Evolutionary conservation across 2,888 invertebrate species (phyloP), one percentile per base, ranked within the genome.

Genomic region (Clepsis dumicolana): DNA sequence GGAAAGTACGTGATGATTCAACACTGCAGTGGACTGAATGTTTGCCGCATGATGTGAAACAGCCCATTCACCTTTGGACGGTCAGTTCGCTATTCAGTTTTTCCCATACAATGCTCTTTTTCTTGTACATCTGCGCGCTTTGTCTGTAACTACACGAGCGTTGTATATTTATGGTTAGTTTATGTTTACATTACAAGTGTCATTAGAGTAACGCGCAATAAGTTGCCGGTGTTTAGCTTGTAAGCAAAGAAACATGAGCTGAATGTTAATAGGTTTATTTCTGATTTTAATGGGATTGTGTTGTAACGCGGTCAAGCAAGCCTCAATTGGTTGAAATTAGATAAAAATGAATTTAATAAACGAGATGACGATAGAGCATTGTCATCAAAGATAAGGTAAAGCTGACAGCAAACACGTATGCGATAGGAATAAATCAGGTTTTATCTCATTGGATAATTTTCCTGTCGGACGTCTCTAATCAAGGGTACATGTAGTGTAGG

Each of bases 381-480:
- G 10, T 12, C 10, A 12, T 21, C 25, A 35, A 52, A 57, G 59
- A 65, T 59, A 59, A 59, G 1, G 48, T 25, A 27, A 21, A 59
- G 48, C 48, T 35, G 56, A 57, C 25, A 16, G 24, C 18, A 59
- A 38, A 50, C 53, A 66, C 65, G 65, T 61, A 60, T 54, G 54
- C 32, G 32, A 61, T 56, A 64, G 32, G 8, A 12, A 38, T 29
- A 61, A 66, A 61, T 61, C 65, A 54, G 18, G 65, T 66, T 66
- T 54, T 61, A 61, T 61, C 60, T 66, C 61, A 61, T 54, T 66
- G 61, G 21, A 54, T n/a, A 66, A 66, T 61, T 44, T 54, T 5
- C 4, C 53, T 38, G 52, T 50, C 10, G 24, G 12, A 24, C 16
- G 16, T 21, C 35, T 7, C 18, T 48, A 27, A 18, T 4, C 56